phyloP scores from a whole-genome alignment of 1,140 invertebrate species.

The Bradynema listronoti region DNA sequence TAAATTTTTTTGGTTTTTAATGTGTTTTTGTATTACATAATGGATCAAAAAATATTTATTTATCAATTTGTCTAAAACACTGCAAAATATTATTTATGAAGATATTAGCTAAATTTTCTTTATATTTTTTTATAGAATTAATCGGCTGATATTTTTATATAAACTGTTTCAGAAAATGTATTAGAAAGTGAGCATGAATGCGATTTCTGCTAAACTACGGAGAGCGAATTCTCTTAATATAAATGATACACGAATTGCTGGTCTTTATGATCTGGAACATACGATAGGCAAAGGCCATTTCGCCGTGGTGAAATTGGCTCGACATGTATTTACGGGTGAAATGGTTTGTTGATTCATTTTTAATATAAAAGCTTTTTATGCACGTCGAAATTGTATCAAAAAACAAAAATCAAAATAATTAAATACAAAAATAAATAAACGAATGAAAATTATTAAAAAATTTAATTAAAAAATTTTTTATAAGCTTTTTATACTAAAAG shows the following conservation, averaged over 20 bases:
- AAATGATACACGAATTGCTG: slow-evolving; percentile 46
- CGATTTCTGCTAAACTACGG: neutral
- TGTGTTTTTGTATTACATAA: too few relatives aligned
- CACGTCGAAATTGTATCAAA: too few relatives aligned
- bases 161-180: neutral
- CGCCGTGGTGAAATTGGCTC: slow-evolving; percentile 93
- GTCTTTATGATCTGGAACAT: slow-evolving; percentile 55
- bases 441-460: slow-evolving; percentile 41
- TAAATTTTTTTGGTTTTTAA: too few relatives aligned
- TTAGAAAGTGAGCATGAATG: neutral
- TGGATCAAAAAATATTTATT: too few relatives aligned
- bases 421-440: too few relatives aligned
- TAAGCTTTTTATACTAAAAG: neutral
- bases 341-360: too few relatives aligned
- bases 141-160: neutral
- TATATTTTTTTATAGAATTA: neutral
- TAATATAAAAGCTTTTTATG: too few relatives aligned
- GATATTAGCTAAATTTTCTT: too few relatives aligned
- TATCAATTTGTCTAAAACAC: too few relatives aligned
- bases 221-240: slow-evolving; percentile 15
- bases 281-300: slow-evolving; percentile 67
- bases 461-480: slow-evolving; percentile 10
- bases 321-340: slow-evolving; percentile 98
- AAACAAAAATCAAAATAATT: too few relatives aligned
- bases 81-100: too few relatives aligned